These are phyloP conservation scores for Aurelia coerulea DNA, from an alignment of 30 jellyfish, hydroid and myxozoan genomes.

Conservation along the genomic window DNA sequence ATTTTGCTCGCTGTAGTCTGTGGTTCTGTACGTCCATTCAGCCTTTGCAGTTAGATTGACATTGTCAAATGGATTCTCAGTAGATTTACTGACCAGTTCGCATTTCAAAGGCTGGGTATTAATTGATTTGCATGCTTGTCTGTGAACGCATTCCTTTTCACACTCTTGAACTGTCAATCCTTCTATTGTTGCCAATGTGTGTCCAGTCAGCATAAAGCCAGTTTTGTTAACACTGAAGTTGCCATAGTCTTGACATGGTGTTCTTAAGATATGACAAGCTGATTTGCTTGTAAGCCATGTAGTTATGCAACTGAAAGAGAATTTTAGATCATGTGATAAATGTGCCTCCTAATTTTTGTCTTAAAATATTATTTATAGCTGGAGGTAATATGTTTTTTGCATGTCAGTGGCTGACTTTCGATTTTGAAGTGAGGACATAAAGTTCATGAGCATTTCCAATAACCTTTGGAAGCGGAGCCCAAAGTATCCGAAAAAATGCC, in stretches of 20 bases:
- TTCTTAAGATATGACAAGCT: background rate
- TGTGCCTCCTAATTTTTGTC: no score
- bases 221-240: background rate
- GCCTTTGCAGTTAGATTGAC: background rate
- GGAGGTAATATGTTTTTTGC: no score
- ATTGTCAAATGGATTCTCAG: background rate
- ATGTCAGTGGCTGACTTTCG: no score
- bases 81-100: constrained; percentile 1
- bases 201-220: background rate
- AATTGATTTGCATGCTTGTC: background rate
- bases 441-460: no score
- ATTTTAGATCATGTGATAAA: no score
- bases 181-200: background rate
- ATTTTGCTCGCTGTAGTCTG: background rate
- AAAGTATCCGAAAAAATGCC: no score
- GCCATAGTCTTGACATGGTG: background rate
- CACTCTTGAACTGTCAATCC: background rate
- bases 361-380: no score
- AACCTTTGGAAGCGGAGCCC: no score
- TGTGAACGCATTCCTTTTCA: background rate
- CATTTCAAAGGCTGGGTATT: background rate
- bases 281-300: no score
- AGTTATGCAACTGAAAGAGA: no score
- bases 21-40: background rate
- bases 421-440: no score